These are phyloP conservation scores for Gambusia yucatana DNA, from an alignment of 2,797 vertebrate species.

Conservation along the genomic window DNA sequence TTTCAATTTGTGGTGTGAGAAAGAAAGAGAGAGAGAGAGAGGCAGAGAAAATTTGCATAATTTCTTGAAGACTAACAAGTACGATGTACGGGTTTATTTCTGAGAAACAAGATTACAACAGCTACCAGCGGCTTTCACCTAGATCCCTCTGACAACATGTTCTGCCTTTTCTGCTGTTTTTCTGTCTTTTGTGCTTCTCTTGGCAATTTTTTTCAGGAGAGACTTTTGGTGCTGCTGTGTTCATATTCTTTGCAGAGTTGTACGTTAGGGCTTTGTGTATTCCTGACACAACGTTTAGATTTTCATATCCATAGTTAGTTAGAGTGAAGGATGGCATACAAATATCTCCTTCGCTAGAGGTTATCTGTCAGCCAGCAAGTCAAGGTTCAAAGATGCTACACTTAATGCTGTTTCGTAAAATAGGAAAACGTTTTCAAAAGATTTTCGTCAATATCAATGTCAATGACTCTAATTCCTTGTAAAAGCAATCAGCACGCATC, in stretches of 20 bases:
- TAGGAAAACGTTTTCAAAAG: slow-evolving; percentile 39
- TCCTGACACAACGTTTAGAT: slow-evolving; percentile 67
- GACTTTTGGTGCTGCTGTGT: background rate
- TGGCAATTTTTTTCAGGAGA: background rate
- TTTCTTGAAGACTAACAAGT: slow-evolving; percentile 48
- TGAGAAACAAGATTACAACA: slow-evolving; percentile 49
- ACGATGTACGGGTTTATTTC: slow-evolving; percentile 54
- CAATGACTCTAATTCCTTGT: slow-evolving; percentile 9
- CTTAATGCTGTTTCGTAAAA: slow-evolving; percentile 29
- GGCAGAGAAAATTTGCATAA: slow-evolving; percentile 20
- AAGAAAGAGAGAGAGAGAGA: background rate
- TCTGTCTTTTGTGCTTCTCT: background rate
- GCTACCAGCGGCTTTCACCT: slow-evolving; percentile 44
- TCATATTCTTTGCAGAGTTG: slow-evolving; percentile 6
- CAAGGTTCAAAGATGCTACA: slow-evolving; percentile 52
- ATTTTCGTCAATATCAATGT: slow-evolving; percentile 10
- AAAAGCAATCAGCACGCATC: slow-evolving; percentile 3
- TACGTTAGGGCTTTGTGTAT: slow-evolving; percentile 26
- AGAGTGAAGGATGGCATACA: slow-evolving; percentile 46
- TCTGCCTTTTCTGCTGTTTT: background rate
- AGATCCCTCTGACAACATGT: slow-evolving; percentile 10
- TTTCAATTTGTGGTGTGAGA: slow-evolving; percentile 18
- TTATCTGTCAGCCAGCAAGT: slow-evolving; percentile 73
- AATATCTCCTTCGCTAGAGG: slow-evolving; percentile 70
- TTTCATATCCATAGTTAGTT: slow-evolving; percentile 48